Conservation (phyloP, 2,888 invertebrate genomes). For the Aradus depressus region DNA sequence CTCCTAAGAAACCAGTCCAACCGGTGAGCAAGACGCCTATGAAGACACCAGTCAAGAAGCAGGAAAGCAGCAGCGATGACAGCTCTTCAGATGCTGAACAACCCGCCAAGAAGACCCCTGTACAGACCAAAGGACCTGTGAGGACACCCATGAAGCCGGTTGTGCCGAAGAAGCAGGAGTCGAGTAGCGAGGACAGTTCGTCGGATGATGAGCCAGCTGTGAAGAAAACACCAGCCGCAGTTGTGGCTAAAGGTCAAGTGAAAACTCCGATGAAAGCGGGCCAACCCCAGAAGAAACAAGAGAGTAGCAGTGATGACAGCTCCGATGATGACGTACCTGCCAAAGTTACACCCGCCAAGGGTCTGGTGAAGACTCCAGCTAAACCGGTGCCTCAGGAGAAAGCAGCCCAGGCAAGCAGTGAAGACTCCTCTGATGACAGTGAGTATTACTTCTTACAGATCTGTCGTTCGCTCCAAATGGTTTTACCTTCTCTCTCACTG, state of each 20-base stretch:
- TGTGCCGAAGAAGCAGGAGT: background rate
- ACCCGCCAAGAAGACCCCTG: constrained; percentile 26
- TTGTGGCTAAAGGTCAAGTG: background rate
- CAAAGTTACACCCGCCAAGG: constrained; percentile 12
- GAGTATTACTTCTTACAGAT: too few relatives aligned
- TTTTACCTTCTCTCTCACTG: too few relatives aligned
- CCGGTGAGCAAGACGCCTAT: constrained; percentile 6
- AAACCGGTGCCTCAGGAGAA: constrained; percentile 26
- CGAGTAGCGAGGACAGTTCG: constrained; percentile 3
- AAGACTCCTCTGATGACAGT: too few relatives aligned
- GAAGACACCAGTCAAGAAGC: constrained; percentile 1
- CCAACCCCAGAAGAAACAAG: constrained; percentile 33
- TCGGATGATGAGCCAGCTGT: constrained; percentile 4
- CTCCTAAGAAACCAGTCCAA: constrained; percentile 14
- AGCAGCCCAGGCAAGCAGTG: background rate
- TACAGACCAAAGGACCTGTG: too few relatives aligned
- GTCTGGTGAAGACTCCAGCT: constrained; percentile 3
- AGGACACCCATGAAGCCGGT: constrained; percentile 25
- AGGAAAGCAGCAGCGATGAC: constrained; percentile 15
- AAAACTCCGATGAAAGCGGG: too few relatives aligned
- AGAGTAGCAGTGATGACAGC: constrained; percentile 38
- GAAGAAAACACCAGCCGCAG: background rate
- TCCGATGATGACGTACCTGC: constrained; percentile 38
- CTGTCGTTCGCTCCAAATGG: too few relatives aligned
- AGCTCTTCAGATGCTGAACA: constrained; percentile 32